A percentile compares a stretch with the other conserved stretches of the same genome.
These are phyloP conservation scores for Germaria angustata DNA, from an alignment of 2,888 invertebrate genomes.

Conservation along the genomic window DNA sequence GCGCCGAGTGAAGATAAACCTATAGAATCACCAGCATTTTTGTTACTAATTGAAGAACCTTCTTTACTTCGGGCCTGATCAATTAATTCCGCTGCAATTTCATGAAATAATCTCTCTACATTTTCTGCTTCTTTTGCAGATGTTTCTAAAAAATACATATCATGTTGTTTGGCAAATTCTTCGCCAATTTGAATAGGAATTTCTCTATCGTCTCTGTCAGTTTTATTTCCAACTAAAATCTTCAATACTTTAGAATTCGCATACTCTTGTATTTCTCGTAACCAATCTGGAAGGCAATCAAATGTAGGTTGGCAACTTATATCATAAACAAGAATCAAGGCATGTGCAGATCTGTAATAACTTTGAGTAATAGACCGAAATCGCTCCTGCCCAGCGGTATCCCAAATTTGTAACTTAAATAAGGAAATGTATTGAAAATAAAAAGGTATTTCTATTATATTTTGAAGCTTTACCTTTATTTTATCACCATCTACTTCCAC, in stretches of 20 bases:
- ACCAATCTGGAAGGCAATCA: constrained; percentile 97
- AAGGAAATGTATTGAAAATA: neutral
- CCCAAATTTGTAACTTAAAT: constrained; percentile 97
- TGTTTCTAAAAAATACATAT: constrained; percentile 98
- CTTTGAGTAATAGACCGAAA: constrained; percentile 99
- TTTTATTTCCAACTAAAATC: constrained; percentile 91
- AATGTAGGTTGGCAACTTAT: constrained; percentile 98
- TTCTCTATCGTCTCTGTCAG: constrained; percentile 97
- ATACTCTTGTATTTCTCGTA: constrained; percentile 98
- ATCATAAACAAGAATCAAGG: constrained; percentile 97
- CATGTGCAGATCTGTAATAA: constrained; percentile 98
- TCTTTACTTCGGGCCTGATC: constrained; percentile 94
- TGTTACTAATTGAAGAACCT: constrained; percentile 74
- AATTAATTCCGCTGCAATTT: constrained; percentile 96
- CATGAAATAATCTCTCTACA: constrained; percentile 97
- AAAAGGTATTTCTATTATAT: neutral
- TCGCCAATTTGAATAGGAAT: constrained; percentile 94
- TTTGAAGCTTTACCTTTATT: constrained; percentile 86
- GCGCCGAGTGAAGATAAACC: constrained; percentile 71
- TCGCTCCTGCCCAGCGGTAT: constrained; percentile 97
- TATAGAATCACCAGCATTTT: constrained; percentile 71
- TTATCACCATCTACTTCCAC: constrained; percentile 97
- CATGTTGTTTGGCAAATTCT: constrained; percentile 96
- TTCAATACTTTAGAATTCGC: constrained; percentile 89
- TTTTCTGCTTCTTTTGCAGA: constrained; percentile 99